Base-by-base conservation (phyloP, 2,113 vertebrate species). In the Ploceus nigricollis region DNA sequence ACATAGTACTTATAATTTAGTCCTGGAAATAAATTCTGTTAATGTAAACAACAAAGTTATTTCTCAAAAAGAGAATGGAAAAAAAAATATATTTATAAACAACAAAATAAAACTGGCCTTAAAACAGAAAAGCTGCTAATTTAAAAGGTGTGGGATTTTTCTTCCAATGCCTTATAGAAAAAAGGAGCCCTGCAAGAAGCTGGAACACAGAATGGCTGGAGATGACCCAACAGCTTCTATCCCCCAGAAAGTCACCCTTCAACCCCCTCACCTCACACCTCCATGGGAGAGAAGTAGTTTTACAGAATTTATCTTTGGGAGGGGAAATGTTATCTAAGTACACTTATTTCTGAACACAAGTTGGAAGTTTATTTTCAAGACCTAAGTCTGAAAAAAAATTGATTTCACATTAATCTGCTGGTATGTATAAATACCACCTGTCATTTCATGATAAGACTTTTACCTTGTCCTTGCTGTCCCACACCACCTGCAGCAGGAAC, bases 241-340 rank as follows among this genome's bases (percentile, higher is more conserved):
- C 4, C 15, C 10, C 44, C 15, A 33, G 3, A 51, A 69, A 2
- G 1, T 53, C 60, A 63, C 13, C 10, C 28, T 33, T 15, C 33
- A 63, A 56, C 20, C 5, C 39, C 33, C 37, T 70, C 57, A 13
- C 10, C 57, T 77, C 15, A 0, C 23, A 8, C 1, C n/a, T 48
- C 90, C 3, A 0, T 1, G 4, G 17, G 10, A 40, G 3, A 3
- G 24, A 69, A 58, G 18, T 0, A 24, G 5, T 24, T 24, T 24
- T 39, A 25, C 6, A 57, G 40, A 2, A 16, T 22, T 76, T 31
- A 6, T 19, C 61, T 44, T n/a, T 27, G 24, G 2, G 24, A 47
- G 6, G 19, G 30, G 9, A 19, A n/a, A 19, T 20, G 31, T 30
- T 50, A 70, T 8, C 45, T 7, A 50, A 60, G 15, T 30, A 24